A percentile compares a stretch with the other conserved stretches of the same genome.
These are phyloP conservation scores for Pantherophis vulpinus DNA, from an alignment of 2,797 vertebrate genomes.

Conservation along the genomic window DNA sequence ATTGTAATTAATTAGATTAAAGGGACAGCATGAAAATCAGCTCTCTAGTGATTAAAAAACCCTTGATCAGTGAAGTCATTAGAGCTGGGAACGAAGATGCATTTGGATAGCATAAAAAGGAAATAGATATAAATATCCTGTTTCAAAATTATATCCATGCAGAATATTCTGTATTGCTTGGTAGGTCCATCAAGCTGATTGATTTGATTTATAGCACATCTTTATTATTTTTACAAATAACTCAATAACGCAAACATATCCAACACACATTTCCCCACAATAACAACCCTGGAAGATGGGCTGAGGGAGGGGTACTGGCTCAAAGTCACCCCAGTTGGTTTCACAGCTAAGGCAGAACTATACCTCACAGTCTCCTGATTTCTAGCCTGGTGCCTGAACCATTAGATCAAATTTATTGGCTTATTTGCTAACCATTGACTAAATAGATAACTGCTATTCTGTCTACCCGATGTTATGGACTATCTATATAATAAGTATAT, in stretches of 20 bases:
- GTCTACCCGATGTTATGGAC: not conserved
- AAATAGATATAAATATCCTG: not conserved
- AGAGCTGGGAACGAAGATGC: not conserved
- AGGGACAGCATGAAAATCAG: not conserved
- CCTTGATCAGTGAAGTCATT: not conserved
- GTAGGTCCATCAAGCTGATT: not conserved
- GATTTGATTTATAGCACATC: no score
- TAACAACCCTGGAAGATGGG: no score
- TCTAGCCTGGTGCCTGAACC: not conserved
- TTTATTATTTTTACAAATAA: no score
- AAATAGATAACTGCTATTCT: not conserved
- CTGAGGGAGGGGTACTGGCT: no score
- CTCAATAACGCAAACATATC: no score
- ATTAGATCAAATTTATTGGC: not conserved
- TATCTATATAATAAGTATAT: not conserved
- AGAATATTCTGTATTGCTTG: not conserved
- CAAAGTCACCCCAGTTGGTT: not conserved
- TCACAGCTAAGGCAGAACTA: not conserved
- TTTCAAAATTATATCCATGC: not conserved
- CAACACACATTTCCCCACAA: no score
- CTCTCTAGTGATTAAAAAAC: not conserved
- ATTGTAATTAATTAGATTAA: constrained; percentile 18
- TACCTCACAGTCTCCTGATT: not conserved
- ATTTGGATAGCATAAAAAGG: not conserved
- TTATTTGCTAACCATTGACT: not conserved